phyloP scores from a whole-genome alignment of 2,888 invertebrate genomes.

The Mimachlamys varia region DNA sequence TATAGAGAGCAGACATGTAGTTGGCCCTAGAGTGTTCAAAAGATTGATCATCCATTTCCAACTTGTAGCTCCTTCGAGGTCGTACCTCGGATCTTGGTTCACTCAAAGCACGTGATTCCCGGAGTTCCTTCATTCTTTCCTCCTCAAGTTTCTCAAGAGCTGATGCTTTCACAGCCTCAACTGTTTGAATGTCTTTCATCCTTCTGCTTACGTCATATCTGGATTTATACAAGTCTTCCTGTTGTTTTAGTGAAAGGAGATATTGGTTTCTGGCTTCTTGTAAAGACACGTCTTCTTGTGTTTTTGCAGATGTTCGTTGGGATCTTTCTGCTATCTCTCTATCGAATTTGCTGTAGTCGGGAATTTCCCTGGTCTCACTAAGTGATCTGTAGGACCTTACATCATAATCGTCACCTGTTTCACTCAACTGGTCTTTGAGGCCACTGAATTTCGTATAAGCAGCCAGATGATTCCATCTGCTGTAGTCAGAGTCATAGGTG shows the following conservation, averaged over 20 bases:
- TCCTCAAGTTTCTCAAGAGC: neutral
- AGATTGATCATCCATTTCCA: neutral
- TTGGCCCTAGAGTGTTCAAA: conserved; percentile 5
- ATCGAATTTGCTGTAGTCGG: neutral
- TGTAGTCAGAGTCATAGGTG: neutral
- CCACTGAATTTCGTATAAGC: conserved; percentile 8
- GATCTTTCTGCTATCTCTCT: neutral
- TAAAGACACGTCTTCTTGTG: neutral
- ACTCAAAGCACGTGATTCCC: neutral
- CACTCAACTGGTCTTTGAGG: conserved; percentile 1
- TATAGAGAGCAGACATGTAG: neutral
- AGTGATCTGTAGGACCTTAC: neutral
- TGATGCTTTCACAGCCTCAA: neutral
- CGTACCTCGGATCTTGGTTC: neutral
- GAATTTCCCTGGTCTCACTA: neutral
- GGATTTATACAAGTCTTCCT: neutral
- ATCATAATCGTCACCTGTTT: neutral
- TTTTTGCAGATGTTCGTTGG: neutral
- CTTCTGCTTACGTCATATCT: neutral
- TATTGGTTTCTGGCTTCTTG: neutral
- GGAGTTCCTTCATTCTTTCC: conserved; percentile 15
- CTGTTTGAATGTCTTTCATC: neutral
- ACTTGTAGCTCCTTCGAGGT: neutral
- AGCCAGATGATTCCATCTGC: conserved; percentile 22
- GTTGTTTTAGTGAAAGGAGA: neutral